Evolutionary conservation across 2,888 invertebrate species (phyloP).

Genomic region (Mayetiola destructor): DNA sequence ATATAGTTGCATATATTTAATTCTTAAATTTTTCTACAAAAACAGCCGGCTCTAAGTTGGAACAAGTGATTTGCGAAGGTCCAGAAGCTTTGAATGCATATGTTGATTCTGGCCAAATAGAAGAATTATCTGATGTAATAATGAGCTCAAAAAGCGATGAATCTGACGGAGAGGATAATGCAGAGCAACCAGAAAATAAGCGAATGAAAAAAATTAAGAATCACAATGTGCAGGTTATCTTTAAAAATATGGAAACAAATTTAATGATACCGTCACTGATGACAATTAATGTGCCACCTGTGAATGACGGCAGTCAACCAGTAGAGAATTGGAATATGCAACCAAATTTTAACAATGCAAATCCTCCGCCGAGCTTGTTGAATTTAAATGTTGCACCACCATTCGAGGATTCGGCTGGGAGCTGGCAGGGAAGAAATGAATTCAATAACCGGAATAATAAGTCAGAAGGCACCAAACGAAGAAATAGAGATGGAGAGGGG

Average conservation of each 20-base stretch:
- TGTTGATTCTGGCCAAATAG: constrained; percentile 66
- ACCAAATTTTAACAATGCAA: neutral
- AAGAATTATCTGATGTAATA: constrained; percentile 64
- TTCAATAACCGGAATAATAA: neutral
- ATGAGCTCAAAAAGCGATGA: constrained; percentile 43
- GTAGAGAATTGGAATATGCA: neutral
- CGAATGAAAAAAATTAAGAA: constrained; percentile 30
- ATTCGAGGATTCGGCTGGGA: neutral
- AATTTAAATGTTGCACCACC: constrained; percentile 15
- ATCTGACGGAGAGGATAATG: neutral
- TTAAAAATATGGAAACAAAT: constrained; percentile 6
- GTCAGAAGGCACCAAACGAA: neutral
- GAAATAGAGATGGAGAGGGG: constrained; percentile 13
- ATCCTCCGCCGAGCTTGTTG: constrained; percentile 14
- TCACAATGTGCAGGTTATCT: constrained; percentile 32
- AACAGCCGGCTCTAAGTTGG: constrained; percentile 58
- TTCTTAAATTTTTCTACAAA: neutral
- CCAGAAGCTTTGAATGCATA: constrained; percentile 60
- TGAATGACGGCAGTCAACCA: neutral
- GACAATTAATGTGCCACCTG: constrained; percentile 26
- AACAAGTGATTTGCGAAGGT: constrained; percentile 62
- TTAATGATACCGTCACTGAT: constrained; percentile 29
- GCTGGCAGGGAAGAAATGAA: neutral
- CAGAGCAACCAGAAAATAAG: constrained; percentile 22
- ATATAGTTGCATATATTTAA: neutral